Evolutionary conservation across 2,888 invertebrate species (phyloP), one percentile per base, ranked within the genome.

Genomic region (Timandra comae): DNA sequence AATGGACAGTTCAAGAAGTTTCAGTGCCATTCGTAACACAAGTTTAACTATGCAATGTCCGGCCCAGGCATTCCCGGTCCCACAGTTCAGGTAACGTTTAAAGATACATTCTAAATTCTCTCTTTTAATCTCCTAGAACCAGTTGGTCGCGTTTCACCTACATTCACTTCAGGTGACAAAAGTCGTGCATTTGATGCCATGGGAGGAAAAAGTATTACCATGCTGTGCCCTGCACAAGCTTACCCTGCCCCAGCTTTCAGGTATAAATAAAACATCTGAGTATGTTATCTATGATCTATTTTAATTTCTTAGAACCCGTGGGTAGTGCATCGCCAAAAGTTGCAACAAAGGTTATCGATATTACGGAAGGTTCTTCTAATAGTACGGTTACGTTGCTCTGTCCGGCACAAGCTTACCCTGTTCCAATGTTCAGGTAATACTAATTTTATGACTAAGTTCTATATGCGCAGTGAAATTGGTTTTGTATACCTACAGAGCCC

Each of bases 171-270:
- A 41, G 89, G 90, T 47, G 87, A 89, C 46, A 88, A 89, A 77
- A 88, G 88, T 61, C 88, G 88, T 41, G 88, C 89, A 55, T 89
- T 93, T 62, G 91, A 91, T 41, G 75, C 82, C 49, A 63, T 60
- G 35, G 74, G 77, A 48, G 75, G 77, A 32, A 84, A 77, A 50
- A 87, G 85, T 58, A 68, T 85, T 48, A 85, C 86, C 33, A 65
- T 92, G 52, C 80, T 91, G 63, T 93, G 93, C 67, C 91, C 91
- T 51, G 91, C 93, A 38, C 93, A 93, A 86, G 93, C 91, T 57
- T 92, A 88, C 73, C 93, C 93, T 56, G 89, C 90, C 65, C 89
- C 90, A 53, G 69, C 85, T 58, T 89, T 85, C 88, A 89, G 89
- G 89, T 89, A 87, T 38, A 46, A 41, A 41, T 36, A 26, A 33